phyloP scores from a whole-genome alignment of 1,140 invertebrate species.

The silkworm (Bombyx mori) region DNA sequence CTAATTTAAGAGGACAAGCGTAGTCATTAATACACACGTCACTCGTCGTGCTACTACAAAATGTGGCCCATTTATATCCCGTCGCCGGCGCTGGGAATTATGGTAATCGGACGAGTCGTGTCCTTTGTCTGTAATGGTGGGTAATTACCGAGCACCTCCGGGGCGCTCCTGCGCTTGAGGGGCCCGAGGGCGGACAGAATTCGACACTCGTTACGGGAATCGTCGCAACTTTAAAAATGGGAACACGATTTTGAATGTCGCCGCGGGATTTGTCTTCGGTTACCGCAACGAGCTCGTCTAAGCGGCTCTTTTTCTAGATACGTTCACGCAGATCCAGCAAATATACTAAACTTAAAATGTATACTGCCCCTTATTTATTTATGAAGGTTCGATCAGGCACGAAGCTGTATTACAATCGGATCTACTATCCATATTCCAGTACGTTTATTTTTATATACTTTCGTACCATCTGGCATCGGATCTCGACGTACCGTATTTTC shows the following conservation, averaged over 20 bases:
- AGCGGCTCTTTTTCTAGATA: no score
- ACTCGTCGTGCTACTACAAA: slow-evolving; percentile 63
- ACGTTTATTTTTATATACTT: slow-evolving; percentile 58
- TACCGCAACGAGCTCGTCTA: slow-evolving; percentile 23
- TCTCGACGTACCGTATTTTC: slow-evolving; percentile 28
- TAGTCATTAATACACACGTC: slow-evolving; percentile 69
- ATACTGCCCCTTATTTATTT: no score
- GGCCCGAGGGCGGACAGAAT: slow-evolving; percentile 46
- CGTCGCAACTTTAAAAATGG: slow-evolving; percentile 65
- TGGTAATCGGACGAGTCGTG: slow-evolving; percentile 66
- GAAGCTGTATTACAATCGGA: slow-evolving; percentile 45
- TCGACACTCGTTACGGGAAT: slow-evolving; percentile 68
- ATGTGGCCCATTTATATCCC: slow-evolving; percentile 64
- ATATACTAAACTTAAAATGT: no score
- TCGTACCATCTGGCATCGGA: slow-evolving; percentile 41
- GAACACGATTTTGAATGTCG: slow-evolving; percentile 58
- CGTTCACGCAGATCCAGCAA: no score
- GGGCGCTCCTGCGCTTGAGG: slow-evolving; percentile 41
- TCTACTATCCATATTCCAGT: slow-evolving; percentile 45
- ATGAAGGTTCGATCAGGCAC: slow-evolving; percentile 20
- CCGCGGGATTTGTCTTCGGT: slow-evolving; percentile 41
- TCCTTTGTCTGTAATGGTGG: slow-evolving; percentile 69
- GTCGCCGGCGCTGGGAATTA: slow-evolving; percentile 59
- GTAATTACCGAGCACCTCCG: slow-evolving; percentile 63
- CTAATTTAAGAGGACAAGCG: slow-evolving; percentile 69